phyloP scores from a whole-genome alignment of 2,888 invertebrate genomes.

The Microplitis deprimator region DNA sequence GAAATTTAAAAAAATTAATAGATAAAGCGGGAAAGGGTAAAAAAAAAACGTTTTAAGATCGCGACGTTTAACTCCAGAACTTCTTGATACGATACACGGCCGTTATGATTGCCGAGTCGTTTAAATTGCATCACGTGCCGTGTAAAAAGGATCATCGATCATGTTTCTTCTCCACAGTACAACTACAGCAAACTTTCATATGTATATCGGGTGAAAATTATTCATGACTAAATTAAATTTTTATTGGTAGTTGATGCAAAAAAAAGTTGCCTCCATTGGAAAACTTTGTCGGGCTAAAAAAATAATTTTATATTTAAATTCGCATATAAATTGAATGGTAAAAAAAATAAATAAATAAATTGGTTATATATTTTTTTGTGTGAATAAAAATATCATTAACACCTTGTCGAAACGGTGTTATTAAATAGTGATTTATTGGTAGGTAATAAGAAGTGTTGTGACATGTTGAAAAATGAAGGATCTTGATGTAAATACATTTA shows the following conservation, averaged over 20 bases:
- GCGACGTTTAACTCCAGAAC: not conserved
- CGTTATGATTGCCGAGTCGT: slow-evolving; percentile 41
- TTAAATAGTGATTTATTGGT: slow-evolving; percentile 56
- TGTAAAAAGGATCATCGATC: slow-evolving; percentile 25
- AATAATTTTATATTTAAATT: not conserved
- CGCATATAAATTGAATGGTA: not conserved
- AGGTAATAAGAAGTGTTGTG: slow-evolving; percentile 43
- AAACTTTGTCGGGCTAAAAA: not conserved
- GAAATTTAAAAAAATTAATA: not conserved
- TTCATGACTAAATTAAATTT: slow-evolving; percentile 11
- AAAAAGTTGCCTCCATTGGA: not conserved
- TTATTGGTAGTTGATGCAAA: not conserved
- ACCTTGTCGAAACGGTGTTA: slow-evolving; percentile 50
- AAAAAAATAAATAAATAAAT: not conserved
- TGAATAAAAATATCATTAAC: slow-evolving; percentile 54
- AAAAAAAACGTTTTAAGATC: slow-evolving; percentile 20
- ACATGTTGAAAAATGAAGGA: slow-evolving; percentile 13
- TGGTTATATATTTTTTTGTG: slow-evolving; percentile 11
- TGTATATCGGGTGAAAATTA: not conserved
- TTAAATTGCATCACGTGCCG: slow-evolving; percentile 47
- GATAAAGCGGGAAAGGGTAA: slow-evolving; percentile 6
- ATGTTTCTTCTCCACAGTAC: slow-evolving; percentile 20
- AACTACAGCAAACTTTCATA: not conserved
- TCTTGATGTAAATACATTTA: not conserved
- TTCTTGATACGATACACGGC: not conserved